phyloP scores from a whole-genome alignment of 1,140 invertebrate species.

The Aporrectodea caliginosa region DNA sequence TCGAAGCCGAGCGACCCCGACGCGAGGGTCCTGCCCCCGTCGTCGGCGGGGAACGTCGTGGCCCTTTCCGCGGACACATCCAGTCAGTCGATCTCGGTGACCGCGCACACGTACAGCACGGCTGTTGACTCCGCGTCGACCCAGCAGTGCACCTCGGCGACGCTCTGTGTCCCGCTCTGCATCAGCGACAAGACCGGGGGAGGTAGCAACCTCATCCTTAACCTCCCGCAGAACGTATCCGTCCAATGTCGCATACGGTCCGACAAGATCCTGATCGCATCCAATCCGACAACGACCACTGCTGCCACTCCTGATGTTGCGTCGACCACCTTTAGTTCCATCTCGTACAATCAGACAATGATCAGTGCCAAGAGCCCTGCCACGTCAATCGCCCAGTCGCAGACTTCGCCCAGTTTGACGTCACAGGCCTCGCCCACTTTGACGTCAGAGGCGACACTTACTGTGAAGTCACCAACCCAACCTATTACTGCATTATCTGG shows the following conservation, averaged over 20 bases:
- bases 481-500: too few relatives aligned
- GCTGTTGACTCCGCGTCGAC: too few relatives aligned
- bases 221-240: background rate
- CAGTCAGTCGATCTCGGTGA: background rate
- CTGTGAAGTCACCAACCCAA: too few relatives aligned
- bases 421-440: too few relatives aligned
- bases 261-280: background rate
- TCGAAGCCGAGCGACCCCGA: background rate
- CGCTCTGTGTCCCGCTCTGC: background rate
- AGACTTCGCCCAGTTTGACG: too few relatives aligned
- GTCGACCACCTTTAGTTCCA: background rate
- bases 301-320: too few relatives aligned
- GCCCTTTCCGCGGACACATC: background rate
- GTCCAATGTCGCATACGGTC: background rate
- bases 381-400: too few relatives aligned
- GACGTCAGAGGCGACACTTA: too few relatives aligned
- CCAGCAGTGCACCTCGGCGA: background rate
- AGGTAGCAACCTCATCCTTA: background rate
- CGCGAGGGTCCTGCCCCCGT: too few relatives aligned
- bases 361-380: too few relatives aligned
- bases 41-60: background rate
- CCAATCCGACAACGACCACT: background rate
- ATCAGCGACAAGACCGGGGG: background rate
- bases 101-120: background rate
- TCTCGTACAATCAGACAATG: background rate